These are phyloP conservation scores for Thermophis baileyi DNA, from an alignment of 2,113 vertebrate genomes.

Conservation along the genomic window DNA sequence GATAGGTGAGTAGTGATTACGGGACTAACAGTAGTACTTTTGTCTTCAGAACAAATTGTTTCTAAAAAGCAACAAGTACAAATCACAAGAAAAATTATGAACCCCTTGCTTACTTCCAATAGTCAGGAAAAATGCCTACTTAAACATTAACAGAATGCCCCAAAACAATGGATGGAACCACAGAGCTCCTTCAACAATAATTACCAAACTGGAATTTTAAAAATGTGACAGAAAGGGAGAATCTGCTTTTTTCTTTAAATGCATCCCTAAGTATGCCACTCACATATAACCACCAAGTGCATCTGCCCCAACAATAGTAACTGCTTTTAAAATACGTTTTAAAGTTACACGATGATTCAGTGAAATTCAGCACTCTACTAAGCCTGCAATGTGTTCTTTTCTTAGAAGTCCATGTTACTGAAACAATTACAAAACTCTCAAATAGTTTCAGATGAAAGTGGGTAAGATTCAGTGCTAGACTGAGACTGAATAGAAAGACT, in stretches of 20 bases:
- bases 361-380: not conserved
- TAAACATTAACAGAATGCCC: not conserved
- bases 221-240: not conserved
- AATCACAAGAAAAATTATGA: not conserved
- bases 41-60: slow-evolving; percentile 78
- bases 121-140: not conserved
- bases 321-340: not conserved
- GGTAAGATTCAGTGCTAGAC: not conserved
- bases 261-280: not conserved
- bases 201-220: not conserved
- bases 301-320: not conserved
- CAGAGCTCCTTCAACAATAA: not conserved
- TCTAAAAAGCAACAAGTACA: slow-evolving; percentile 63
- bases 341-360: not conserved
- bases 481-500: not conserved
- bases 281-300: not conserved
- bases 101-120: not conserved
- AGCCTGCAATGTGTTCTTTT: not conserved
- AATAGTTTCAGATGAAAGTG: not conserved
- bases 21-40: slow-evolving; percentile 22
- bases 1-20: slow-evolving; percentile 37
- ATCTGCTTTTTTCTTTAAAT: not conserved
- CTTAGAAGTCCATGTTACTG: not conserved
- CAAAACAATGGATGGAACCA: not conserved
- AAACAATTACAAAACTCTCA: not conserved